Evolutionary conservation across 2,888 invertebrate genomes (phyloP).

Genomic region (Drosophila fungiperda): DNA sequence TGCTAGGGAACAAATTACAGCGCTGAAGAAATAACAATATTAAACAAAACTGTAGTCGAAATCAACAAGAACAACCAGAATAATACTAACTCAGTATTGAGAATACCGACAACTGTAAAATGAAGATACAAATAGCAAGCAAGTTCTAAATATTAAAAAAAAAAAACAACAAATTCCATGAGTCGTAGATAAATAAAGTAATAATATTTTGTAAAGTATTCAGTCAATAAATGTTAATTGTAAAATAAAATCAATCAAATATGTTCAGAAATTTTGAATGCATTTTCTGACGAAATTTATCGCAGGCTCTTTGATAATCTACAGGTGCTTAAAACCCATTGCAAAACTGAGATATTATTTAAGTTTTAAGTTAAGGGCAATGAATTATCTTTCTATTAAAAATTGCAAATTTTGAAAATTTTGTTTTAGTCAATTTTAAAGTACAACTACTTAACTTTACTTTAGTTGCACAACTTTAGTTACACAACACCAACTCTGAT

Average conservation of each 20-base stretch:
- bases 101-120: no score
- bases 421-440: neutral
- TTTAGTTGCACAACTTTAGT: neutral
- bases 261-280: no score
- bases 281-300: neutral
- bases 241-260: no score
- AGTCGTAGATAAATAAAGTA: neutral
- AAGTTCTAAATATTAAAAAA: neutral
- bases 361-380: neutral
- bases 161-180: neutral
- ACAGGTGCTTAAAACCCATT: neutral
- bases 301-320: neutral
- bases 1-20: slow-evolving; percentile 33
- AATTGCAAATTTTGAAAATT: neutral
- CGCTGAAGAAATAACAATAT: slow-evolving; percentile 5
- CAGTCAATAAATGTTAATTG: no score
- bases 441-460: no score
- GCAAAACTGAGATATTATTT: neutral
- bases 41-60: neutral
- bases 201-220: no score
- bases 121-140: neutral
- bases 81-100: no score
- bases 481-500: slow-evolving; percentile 9
- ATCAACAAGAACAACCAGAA: no score
- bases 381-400: neutral